phyloP scores from a whole-genome alignment of 2,113 vertebrate species.

The Strix uralensis region DNA sequence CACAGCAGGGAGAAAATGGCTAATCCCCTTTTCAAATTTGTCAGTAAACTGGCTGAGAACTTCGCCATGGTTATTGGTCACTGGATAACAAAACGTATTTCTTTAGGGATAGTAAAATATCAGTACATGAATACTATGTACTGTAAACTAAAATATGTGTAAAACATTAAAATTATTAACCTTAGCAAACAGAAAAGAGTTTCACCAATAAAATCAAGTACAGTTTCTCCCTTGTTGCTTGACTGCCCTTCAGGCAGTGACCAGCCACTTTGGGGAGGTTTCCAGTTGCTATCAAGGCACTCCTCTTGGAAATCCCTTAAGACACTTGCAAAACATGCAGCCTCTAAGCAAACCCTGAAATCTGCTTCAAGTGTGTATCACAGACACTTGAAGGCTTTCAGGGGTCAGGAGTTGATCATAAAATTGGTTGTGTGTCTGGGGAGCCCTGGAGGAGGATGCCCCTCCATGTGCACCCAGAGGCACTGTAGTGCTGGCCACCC shows the following conservation, averaged over 20 bases:
- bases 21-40: background rate
- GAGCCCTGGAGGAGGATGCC: fast-evolving
- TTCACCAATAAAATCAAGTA: background rate
- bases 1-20: background rate
- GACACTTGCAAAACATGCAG: background rate
- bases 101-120: background rate
- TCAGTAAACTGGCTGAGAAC: background rate
- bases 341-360: background rate
- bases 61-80: background rate
- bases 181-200: background rate
- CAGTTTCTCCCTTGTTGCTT: background rate
- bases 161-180: background rate
- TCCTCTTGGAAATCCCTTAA: background rate
- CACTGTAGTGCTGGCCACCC: fast-evolving
- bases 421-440: fast-evolving
- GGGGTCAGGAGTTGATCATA: background rate
- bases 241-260: background rate
- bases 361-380: background rate
- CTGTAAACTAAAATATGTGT: background rate
- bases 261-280: background rate
- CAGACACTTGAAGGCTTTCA: background rate
- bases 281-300: background rate
- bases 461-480: background rate
- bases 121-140: background rate
- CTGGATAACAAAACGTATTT: background rate